These are phyloP conservation scores for Parthenolecanium corni DNA, from an alignment of 2,888 invertebrate species.

Conservation along the genomic window DNA sequence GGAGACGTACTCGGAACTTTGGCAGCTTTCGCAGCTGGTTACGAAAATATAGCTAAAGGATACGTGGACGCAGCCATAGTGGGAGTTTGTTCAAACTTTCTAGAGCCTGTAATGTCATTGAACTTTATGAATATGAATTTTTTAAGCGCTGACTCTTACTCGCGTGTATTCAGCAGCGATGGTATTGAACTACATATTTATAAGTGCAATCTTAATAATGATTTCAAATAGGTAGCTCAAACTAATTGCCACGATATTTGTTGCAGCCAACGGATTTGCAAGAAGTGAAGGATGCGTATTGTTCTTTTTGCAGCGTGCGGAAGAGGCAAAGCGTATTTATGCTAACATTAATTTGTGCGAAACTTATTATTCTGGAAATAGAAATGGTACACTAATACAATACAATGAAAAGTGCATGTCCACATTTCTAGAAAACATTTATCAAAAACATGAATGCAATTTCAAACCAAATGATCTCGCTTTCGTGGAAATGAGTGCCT, in stretches of 20 bases:
- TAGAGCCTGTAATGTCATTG: slow-evolving; percentile 49
- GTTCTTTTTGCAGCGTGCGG: slow-evolving; percentile 39
- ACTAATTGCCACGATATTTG: no score
- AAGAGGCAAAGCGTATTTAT: slow-evolving; percentile 40
- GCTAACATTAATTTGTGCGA: slow-evolving; percentile 46
- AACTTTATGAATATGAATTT: slow-evolving; percentile 49
- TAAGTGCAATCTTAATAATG: no score
- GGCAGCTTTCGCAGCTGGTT: slow-evolving; percentile 47
- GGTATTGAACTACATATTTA: slow-evolving; percentile 24
- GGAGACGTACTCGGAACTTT: slow-evolving; percentile 55
- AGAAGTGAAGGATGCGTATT: slow-evolving; percentile 40
- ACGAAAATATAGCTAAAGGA: slow-evolving; percentile 38
- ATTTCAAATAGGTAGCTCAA: no score
- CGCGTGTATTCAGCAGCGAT: slow-evolving; percentile 19
- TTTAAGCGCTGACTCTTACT: slow-evolving; percentile 3
- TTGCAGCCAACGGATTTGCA: slow-evolving; percentile 40
- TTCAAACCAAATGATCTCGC: slow-evolving; percentile 32
- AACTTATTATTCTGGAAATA: slow-evolving; percentile 47
- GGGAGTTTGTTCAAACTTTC: slow-evolving; percentile 45
- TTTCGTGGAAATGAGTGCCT: slow-evolving; percentile 33
- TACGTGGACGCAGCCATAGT: slow-evolving; percentile 47
- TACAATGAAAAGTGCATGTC: slow-evolving; percentile 9
- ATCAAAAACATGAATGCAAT: slow-evolving; percentile 11
- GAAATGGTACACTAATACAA: slow-evolving; percentile 2
- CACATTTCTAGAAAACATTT: slow-evolving; percentile 29